Evolutionary conservation across 2,113 vertebrate genomes (phyloP), one percentile per base, ranked within the genome.

Genomic region (Craseonycteris thonglongyai): DNA sequence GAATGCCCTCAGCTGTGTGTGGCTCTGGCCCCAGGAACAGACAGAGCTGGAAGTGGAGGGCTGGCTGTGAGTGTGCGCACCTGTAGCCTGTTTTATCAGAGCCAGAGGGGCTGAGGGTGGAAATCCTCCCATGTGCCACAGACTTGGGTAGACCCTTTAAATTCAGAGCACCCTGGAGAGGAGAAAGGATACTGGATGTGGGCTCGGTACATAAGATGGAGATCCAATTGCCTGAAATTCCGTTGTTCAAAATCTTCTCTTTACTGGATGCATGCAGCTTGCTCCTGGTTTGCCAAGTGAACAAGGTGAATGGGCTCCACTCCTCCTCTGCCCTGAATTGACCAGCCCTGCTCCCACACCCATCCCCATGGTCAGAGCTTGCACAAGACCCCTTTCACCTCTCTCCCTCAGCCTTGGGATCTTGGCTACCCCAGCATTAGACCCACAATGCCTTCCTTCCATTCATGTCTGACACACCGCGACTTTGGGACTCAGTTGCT

Each of bases 71-170:
- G 16, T 49, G 28, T 22, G 28, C 42, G 24, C 63, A 56, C 74
- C 80, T 79, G 75, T 10, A 63, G 68, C 59, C 78, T 28, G 14
- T 66, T 54, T 61, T 14, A 40, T 71, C 49, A 12, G 49, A 81
- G 24, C 9, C 54, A 21, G 4, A 59, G 59, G 84, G n/a, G 35
- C 72, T 14, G 11, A 2, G 3, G 59, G 18, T 81, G 66, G 68
- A 40, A 49, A 35, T 22, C 59, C 28, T 54, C 13, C 54, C 38
- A 58, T 30, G 49, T 35, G 56, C 65, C 51, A 26, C 45, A 49
- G 51, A 58, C 75, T 49, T 79, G 56, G 72, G 80, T 63, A 69
- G 74, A 63, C 33, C 2, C 89, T 95, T 95, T 94, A 96, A 97
- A 97, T 83, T 54, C 13, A 10, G 42, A 90, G 68, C 83, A 65